Percentiles rank a stretch among this genome's conserved stretches.
These are phyloP conservation scores for Ectropis crepuscularia DNA, from an alignment of 2,888 invertebrate species.

Conservation along the genomic window DNA sequence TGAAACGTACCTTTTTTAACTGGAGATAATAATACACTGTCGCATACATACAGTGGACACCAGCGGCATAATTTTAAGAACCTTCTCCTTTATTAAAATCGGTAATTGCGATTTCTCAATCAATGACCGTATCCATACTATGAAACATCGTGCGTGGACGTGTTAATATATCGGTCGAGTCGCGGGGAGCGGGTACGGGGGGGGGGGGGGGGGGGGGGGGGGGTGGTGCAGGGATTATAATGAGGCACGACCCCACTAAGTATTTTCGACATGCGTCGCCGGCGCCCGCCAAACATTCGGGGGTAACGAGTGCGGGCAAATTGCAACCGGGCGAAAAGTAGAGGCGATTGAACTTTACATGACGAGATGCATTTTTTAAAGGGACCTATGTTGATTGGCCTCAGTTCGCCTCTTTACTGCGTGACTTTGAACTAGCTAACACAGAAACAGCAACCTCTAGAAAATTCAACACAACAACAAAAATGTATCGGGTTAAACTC, in stretches of 20 bases:
- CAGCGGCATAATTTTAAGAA: no score
- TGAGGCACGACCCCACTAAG: conserved; percentile 83
- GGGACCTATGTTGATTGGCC: no score
- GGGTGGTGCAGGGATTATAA: conserved; percentile 78
- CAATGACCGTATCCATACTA: conserved; percentile 54
- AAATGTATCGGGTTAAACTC: no score
- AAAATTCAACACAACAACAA: no score
- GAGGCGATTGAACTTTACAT: conserved; percentile 50
- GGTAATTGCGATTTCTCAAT: no score
- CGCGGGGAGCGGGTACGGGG: conserved; percentile 50
- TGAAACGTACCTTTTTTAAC: no score
- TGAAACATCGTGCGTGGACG: conserved; percentile 60
- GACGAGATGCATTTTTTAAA: conserved; percentile 32
- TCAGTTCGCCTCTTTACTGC: no score
- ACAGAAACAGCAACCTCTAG: no score
- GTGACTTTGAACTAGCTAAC: no score
- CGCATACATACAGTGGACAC: no score
- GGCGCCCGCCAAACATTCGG: conserved; percentile 81
- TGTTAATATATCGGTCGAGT: conserved; percentile 82
- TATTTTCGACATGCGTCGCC: conserved; percentile 84
- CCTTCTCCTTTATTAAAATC: no score
- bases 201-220: conserved; percentile 57
- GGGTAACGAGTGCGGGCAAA: conserved; percentile 75
- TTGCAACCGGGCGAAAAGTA: conserved; percentile 58
- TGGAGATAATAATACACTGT: no score